Conservation (phyloP, 2,113 vertebrate genomes). For the Galbula dea region DNA sequence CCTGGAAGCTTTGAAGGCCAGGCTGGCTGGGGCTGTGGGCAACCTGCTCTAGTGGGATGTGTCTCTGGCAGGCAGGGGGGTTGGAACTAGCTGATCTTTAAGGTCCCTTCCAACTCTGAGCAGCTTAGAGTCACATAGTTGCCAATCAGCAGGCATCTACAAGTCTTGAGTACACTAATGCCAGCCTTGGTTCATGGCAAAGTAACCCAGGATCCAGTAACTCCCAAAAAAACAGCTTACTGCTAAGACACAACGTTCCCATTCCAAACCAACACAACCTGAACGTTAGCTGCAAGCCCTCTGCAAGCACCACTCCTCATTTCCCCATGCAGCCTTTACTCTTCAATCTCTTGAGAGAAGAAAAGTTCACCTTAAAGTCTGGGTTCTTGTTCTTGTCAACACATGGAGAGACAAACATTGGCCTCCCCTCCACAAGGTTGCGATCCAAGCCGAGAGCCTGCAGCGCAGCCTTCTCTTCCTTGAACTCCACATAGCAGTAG, state of each 20-base stretch:
- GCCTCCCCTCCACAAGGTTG: constrained; percentile 82
- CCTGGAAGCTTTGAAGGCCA: too few relatives aligned
- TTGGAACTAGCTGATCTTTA: too few relatives aligned
- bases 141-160: not conserved
- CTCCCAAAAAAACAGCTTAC: not conserved
- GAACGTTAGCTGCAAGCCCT: accelerated
- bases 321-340: not conserved
- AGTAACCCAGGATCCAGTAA: accelerated
- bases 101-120: too few relatives aligned
- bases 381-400: constrained; percentile 96
- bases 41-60: too few relatives aligned
- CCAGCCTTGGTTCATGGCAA: not conserved
- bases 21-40: too few relatives aligned
- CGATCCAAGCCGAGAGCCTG: constrained; percentile 88
- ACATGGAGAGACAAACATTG: constrained; percentile 95
- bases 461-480: constrained; percentile 71
- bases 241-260: not conserved
- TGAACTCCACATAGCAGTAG: constrained; percentile 92
- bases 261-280: accelerated
- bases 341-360: not conserved
- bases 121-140: too few relatives aligned
- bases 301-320: not conserved
- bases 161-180: not conserved
- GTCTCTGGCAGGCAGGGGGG: too few relatives aligned
- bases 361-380: constrained; percentile 86